These are phyloP conservation scores for Perca flavescens DNA, from an alignment of 2,113 vertebrate species.

Conservation along the genomic window DNA sequence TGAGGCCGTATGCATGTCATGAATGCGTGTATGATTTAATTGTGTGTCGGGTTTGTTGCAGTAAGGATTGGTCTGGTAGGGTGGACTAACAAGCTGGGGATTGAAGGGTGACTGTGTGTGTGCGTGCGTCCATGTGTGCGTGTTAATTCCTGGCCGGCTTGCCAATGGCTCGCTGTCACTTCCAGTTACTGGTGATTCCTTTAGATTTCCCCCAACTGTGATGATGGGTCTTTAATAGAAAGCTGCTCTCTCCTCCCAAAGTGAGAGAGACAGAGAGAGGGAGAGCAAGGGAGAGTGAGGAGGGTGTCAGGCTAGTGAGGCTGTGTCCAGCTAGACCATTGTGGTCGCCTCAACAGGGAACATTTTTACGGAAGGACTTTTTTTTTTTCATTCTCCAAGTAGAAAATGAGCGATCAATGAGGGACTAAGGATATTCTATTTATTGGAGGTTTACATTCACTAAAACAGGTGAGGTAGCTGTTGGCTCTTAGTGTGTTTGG, in stretches of 20 bases:
- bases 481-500: neutral
- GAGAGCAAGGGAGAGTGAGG: slow-evolving; percentile 62
- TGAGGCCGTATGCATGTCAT: slow-evolving; percentile 12
- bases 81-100: slow-evolving; percentile 56
- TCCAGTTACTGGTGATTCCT: slow-evolving; percentile 85
- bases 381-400: slow-evolving; percentile 27
- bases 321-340: slow-evolving; percentile 56
- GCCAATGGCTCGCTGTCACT: slow-evolving; percentile 81
- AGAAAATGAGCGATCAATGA: slow-evolving; percentile 70
- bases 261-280: slow-evolving; percentile 52
- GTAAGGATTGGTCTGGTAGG: slow-evolving; percentile 28
- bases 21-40: slow-evolving; percentile 19
- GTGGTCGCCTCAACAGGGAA: slow-evolving; percentile 53
- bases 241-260: slow-evolving; percentile 63
- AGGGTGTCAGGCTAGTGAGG: slow-evolving; percentile 55
- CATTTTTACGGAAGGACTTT: slow-evolving; percentile 54
- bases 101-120: slow-evolving; percentile 45
- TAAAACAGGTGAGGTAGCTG: slow-evolving; percentile 78
- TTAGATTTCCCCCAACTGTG: slow-evolving; percentile 83
- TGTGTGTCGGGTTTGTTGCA: slow-evolving; percentile 25
- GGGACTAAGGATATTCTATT: slow-evolving; percentile 49
- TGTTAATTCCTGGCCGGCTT: slow-evolving; percentile 78
- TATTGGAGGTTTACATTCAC: slow-evolving; percentile 55
- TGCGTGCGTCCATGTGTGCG: slow-evolving; percentile 30
- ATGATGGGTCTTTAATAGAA: slow-evolving; percentile 77